Conservation (phyloP, 2,797 vertebrate species). For the Nannoperca australis region DNA sequence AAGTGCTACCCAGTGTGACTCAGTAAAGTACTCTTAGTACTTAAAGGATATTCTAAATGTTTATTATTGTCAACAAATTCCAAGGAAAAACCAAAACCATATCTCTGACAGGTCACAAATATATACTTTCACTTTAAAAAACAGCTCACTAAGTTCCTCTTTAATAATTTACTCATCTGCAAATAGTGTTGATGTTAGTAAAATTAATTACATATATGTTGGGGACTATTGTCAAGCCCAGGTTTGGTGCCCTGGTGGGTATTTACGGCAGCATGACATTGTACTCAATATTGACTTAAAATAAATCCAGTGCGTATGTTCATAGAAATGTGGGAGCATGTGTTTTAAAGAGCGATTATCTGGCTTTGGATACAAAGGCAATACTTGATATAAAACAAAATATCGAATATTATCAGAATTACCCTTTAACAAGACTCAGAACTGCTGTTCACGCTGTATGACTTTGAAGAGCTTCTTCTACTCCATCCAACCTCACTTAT, state of each 20-base stretch:
- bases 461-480: slow-evolving; percentile 26
- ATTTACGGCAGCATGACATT: background rate
- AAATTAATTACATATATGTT: slow-evolving; percentile 5
- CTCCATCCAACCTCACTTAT: slow-evolving; percentile 16
- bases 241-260: background rate
- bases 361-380: background rate
- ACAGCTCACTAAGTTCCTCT: background rate
- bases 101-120: background rate
- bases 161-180: background rate
- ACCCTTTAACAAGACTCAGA: background rate
- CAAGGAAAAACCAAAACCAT: background rate
- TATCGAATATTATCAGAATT: background rate
- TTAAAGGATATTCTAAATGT: background rate
- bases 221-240: background rate
- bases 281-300: background rate
- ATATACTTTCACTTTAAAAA: background rate
- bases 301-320: background rate
- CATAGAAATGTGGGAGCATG: background rate
- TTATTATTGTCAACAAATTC: background rate
- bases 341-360: background rate
- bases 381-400: background rate
- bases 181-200: background rate
- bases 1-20: background rate
- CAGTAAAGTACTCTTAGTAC: background rate
- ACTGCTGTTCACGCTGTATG: slow-evolving; percentile 3